Base-by-base conservation (phyloP, 2,797 vertebrate genomes). In the Bufotes viridis region DNA sequence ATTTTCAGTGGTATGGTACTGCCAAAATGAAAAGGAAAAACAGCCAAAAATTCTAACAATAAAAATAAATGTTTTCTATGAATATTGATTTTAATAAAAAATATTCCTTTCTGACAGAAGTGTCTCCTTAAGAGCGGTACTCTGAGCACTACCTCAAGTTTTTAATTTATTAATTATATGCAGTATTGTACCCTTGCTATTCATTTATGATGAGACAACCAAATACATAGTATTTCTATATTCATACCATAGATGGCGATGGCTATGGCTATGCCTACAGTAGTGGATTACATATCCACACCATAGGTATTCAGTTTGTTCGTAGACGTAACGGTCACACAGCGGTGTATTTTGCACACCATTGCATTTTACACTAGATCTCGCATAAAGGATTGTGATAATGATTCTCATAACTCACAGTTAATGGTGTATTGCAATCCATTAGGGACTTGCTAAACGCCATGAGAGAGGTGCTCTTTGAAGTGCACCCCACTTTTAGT, bases 371-470 rank as follows among this genome's bases (percentile, higher is more conserved):
- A 70, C 26, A 70, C 26, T 70, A 70, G 26, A 72, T 34, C 22
- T 13, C 26, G 34, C 34, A 18, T 72, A 72, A 29, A 7, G 22
- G 63, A 24, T 65, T 65, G 22, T n/a, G 63, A 24, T 65, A 65
- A 65, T 65, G 63, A 65, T 65, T 65, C 63, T 65, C 63, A 65
- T 65, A 65, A 65, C 63, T 65, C 63, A 65, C 63, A 65, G 63
- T 65, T 65, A 65, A 65, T 65, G 63, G 63, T 65, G 63, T 65
- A 65, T 65, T 65, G 63, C 22, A 7, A n/a, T 26, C 65, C 65
- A 67, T 67, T 67, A 24, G 65, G 26, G 2, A 12, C 65, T 26
- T 67, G 24, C 24, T 67, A 13, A 67, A 2, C 12, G 9, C 24
- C 0, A 7, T 26, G 65, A 67, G 24, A 67, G 65, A 67, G n/a